Base-by-base conservation (phyloP, 1,140 invertebrate species). In the Anastrepha ludens region DNA sequence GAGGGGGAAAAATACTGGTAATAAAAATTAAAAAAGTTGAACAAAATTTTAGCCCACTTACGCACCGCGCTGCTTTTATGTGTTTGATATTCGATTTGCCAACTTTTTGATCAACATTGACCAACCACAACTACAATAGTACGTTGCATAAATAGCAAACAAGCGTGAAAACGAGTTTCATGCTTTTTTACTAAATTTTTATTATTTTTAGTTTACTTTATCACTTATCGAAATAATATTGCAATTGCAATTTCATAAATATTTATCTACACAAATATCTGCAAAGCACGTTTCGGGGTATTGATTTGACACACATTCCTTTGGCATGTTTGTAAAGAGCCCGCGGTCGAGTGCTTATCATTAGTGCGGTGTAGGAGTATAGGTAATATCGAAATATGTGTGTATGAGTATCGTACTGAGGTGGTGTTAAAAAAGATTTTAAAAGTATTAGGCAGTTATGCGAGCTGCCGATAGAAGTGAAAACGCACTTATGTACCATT, bases 251-350 rank as follows among this genome's bases (percentile, higher is more conserved):
- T 39, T 67, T 39, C 29, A 67, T 67, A n/a, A n/a, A n/a, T n/a
- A 67, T 67, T 67, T 67, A 67, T 67, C 29, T 4, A 7, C 55
- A 29, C 29, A 13, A 58, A 13, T 58, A 58, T 29, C 39, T 29
- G 29, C 29, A 29, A 29, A 29, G 29, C 29, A 29, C 29, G 29
- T 29, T 39, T 20, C 65, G 8, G 4, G 13, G 39, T 67, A 11
- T 67, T 67, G 65, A 67, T 41, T 67, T 67, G 29, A 67, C 65
- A 67, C 11, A 67, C 29, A 67, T 67, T 67, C 20, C 65, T 13
- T 41, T 67, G n/a, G 29, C n/a, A 64, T 64, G n/a, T 64, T 20
- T 8, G 62, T 64, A 20, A 13, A 13, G 39, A 67, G 13, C 8
- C 9, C 8, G 39, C 4, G 11, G 4, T 11, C 65, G 65, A 39